phyloP scores from a whole-genome alignment of 1,140 invertebrate species.

The Drosophila gunungcola region DNA sequence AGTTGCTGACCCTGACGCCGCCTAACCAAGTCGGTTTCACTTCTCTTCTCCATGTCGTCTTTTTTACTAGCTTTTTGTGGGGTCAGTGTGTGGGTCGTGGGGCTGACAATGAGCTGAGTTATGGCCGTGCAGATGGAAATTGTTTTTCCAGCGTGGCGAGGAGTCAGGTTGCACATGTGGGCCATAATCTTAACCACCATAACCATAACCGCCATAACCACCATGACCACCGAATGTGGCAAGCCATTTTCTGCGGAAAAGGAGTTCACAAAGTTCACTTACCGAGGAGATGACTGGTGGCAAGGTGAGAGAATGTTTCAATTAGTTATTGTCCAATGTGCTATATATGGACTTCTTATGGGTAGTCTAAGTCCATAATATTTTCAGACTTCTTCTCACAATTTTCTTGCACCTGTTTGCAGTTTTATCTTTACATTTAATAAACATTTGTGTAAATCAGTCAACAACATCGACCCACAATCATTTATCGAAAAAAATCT shows the following conservation, averaged over 20 bases:
- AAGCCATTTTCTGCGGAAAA: conserved; percentile 39
- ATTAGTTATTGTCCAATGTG: conserved; percentile 45
- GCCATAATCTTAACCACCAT: conserved; percentile 41
- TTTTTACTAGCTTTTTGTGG: conserved; percentile 21
- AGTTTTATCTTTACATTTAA: conserved; percentile 19
- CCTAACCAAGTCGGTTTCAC: conserved; percentile 51
- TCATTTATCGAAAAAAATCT: conserved; percentile 70
- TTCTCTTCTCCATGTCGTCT: conserved; percentile 14
- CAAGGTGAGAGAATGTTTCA: conserved; percentile 57
- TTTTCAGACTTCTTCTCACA: conserved; percentile 14
- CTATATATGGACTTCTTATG: background rate
- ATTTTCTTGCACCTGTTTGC: conserved; percentile 13
- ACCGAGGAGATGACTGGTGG: conserved; percentile 31
- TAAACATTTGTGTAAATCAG: conserved; percentile 25
- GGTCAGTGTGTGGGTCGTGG: conserved; percentile 77
- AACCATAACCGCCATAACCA: conserved; percentile 26
- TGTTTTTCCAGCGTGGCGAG: conserved; percentile 61
- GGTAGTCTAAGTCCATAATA: conserved; percentile 1
- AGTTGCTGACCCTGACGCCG: conserved; percentile 68
- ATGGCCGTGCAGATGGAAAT: conserved; percentile 76
- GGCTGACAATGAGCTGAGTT: conserved; percentile 76
- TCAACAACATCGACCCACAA: conserved; percentile 47
- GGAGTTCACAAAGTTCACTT: conserved; percentile 48
- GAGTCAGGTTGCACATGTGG: conserved; percentile 56
- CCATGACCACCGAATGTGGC: conserved; percentile 41